Base-by-base conservation (phyloP, 2,113 vertebrate genomes). In the Andinoacara biseriatus region DNA sequence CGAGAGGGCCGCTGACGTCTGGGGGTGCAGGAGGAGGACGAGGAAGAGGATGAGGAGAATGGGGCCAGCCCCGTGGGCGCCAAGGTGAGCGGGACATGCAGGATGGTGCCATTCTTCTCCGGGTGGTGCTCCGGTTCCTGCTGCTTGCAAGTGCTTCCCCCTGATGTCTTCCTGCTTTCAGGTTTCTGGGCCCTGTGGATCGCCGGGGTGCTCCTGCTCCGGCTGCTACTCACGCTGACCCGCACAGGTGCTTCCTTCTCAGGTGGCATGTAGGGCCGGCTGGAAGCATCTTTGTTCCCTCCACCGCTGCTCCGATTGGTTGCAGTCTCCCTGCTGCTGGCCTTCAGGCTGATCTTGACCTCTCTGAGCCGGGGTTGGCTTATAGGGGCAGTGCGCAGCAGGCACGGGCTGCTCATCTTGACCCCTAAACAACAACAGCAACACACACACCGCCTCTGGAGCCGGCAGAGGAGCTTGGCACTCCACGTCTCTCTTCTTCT, bases 361-460 rank as follows among this genome's bases (percentile, higher is more conserved):
- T 96, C 95, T 77, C 94, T 29, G 49, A 96, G 92, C 86, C 93
- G 92, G 67, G 93, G 93, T 67, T 95, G 95, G 87, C 88, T 93
- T 26, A 96, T 77, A 13, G 95, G 94, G 83, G 94, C 78, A 14
- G 95, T 78, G 2, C 93, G 94, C 84, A 91, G 92, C 92, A 96
- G 84, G 80, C 96, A 96, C 1, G 95, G 96, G 94, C 95, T 96
- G 92, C 94, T 96, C 95, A 96, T 96, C 83, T 67, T 93, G 78
- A 90, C 80, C 90, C 90, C 60, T 52, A 31, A 46, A 67, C 75
- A 26, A 63, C 35, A 40, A 80, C 78, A 57, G 84, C 78, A 86
- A 61, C 49, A 86, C 65, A 86, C 65, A 74, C 29, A 59, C 89
- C 72, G 86, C 89, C 86, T 58, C 83, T 58, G 83, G 62, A 85